These are phyloP conservation scores for Microcebus griseorufus DNA, from an alignment of 2,113 vertebrate genomes.

Conservation along the genomic window DNA sequence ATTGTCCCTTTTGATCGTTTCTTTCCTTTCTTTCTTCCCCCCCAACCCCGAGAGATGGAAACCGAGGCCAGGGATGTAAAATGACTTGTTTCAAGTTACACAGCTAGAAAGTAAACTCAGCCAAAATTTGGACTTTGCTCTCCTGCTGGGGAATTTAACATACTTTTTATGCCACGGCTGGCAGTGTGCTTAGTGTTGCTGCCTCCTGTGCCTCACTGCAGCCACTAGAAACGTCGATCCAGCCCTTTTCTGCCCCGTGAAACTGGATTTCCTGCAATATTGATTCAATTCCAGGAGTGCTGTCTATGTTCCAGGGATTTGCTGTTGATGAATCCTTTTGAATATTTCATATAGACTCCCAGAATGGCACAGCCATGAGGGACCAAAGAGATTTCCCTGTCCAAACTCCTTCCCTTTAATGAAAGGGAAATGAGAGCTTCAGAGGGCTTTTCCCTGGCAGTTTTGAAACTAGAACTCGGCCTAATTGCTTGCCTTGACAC, in stretches of 20 bases:
- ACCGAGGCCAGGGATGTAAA: constrained; percentile 10
- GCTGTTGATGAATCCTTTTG: not conserved
- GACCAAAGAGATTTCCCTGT: not conserved
- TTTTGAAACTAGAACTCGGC: not conserved
- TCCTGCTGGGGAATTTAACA: not conserved
- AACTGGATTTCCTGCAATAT: not conserved
- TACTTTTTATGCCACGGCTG: not conserved
- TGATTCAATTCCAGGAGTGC: not conserved
- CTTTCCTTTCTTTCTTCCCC: too few species aligned
- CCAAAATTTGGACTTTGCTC: not conserved
- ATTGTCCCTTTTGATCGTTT: not conserved
- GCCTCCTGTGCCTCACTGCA: not conserved
- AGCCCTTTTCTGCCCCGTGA: accelerated
- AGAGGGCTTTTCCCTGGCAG: not conserved
- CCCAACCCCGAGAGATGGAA: not conserved
- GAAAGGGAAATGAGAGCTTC: not conserved
- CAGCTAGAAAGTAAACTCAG: not conserved
- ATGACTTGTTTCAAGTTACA: not conserved
- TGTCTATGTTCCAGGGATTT: not conserved
- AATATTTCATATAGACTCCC: not conserved
- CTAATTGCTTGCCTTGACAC: not conserved
- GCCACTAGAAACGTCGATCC: too few species aligned
- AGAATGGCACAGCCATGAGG: not conserved
- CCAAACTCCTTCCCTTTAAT: constrained; percentile 17
- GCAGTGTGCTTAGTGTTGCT: not conserved